A percentile compares a stretch with the other conserved stretches of the same genome.
phyloP scores from a whole-genome alignment of 1,140 invertebrate genomes.

The Hyposmocoma kahamanoa region DNA sequence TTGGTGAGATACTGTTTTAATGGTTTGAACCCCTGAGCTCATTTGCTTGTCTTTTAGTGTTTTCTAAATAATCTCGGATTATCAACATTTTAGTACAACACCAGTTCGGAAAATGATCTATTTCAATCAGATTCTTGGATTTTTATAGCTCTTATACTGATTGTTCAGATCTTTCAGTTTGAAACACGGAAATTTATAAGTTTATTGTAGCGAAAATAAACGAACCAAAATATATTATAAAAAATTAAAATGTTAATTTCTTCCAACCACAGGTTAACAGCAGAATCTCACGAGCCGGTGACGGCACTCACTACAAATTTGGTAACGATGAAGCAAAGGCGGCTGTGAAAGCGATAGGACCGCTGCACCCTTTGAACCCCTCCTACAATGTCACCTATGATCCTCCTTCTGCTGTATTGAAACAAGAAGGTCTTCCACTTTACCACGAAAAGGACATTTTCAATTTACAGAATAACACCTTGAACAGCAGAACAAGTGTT shows the following conservation, averaged over 20 bases:
- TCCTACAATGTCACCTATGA: constrained; percentile 37
- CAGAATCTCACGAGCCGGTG: constrained; percentile 41
- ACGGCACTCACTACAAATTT: constrained; percentile 45
- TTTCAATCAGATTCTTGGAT: too few species aligned
- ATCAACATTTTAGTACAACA: too few species aligned
- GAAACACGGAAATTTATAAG: too few species aligned
- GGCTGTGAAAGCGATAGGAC: constrained; percentile 34
- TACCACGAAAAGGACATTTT: constrained; percentile 47
- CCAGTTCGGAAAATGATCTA: too few species aligned
- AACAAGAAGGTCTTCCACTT: constrained; percentile 43
- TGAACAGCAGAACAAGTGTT: background rate
- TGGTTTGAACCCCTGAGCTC: too few species aligned
- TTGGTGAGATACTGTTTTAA: constrained; percentile 55
- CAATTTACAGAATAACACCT: background rate
- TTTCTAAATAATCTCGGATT: too few species aligned
- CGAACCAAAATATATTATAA: too few species aligned
- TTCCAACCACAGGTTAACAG: constrained; percentile 47
- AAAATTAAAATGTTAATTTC: too few species aligned
- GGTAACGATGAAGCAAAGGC: constrained; percentile 40
- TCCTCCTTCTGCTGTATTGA: constrained; percentile 32
- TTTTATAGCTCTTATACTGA: too few species aligned
- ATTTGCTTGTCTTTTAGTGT: too few species aligned
- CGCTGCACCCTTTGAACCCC: constrained; percentile 52
- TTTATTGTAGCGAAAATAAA: too few species aligned
- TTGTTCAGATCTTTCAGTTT: too few species aligned